phyloP scores from a whole-genome alignment of 2,888 invertebrate genomes.

The Cephus pulcher region DNA sequence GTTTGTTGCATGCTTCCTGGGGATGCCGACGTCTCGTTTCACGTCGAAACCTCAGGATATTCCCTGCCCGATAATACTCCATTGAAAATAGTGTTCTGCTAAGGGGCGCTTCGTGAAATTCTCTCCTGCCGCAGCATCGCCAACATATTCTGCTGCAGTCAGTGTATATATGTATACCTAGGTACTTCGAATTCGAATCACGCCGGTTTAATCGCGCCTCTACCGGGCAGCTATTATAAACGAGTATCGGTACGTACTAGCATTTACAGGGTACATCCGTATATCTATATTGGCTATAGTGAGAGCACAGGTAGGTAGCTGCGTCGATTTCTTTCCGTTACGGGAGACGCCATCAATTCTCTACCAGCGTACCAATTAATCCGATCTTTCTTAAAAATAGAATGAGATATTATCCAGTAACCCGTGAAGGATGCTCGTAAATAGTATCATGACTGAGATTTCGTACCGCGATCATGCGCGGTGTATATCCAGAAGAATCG shows the following conservation, averaged over 20 bases:
- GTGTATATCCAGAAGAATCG: background rate
- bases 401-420: constrained; percentile 44
- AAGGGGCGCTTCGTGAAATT: background rate
- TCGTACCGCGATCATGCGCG: constrained; percentile 18
- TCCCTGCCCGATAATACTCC: background rate
- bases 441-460: constrained; percentile 29
- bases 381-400: constrained; percentile 39
- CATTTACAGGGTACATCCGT: background rate
- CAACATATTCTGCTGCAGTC: background rate
- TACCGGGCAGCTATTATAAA: background rate
- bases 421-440: constrained; percentile 33
- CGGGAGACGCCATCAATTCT: constrained; percentile 34
- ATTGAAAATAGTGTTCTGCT: background rate
- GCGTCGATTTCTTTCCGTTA: constrained; percentile 35
- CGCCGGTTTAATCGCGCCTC: background rate
- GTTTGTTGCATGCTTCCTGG: background rate
- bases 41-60: background rate
- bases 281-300: background rate
- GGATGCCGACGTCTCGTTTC: background rate
- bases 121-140: background rate
- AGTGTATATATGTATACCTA: background rate
- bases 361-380: constrained; percentile 40
- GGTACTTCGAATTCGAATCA: background rate
- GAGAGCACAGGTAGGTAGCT: background rate
- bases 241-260: background rate